phyloP scores from a whole-genome alignment of 2,797 vertebrate genomes.

The Ceryle rudis region DNA sequence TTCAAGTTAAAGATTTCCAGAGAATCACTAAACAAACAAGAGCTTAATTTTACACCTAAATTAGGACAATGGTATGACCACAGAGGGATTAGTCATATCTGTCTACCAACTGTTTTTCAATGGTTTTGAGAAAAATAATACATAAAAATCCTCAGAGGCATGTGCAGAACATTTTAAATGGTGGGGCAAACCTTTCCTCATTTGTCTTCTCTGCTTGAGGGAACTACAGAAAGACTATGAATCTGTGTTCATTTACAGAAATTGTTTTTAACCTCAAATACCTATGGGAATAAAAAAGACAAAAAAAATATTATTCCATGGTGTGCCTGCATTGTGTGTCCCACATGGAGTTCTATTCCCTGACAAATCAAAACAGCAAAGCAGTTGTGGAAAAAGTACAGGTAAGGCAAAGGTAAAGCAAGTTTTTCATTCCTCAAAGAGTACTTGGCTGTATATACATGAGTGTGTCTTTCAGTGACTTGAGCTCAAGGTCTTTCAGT shows the following conservation, averaged over 20 bases:
- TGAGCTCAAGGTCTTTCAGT: neutral
- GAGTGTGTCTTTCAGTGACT: neutral
- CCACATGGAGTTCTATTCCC: neutral
- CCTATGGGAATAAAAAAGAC: neutral
- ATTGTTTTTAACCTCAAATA: neutral
- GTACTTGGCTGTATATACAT: neutral
- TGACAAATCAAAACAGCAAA: neutral
- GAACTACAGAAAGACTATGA: neutral
- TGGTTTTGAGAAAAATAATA: neutral
- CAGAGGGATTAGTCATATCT: neutral
- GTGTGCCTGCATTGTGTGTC: neutral
- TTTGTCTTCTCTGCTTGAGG: neutral
- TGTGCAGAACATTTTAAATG: neutral
- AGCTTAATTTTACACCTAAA: neutral
- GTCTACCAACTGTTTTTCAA: neutral
- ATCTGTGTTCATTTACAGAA: neutral
- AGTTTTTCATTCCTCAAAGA: neutral
- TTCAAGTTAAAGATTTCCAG: neutral
- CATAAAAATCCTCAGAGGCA: neutral
- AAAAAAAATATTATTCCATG: neutral
- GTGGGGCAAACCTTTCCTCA: neutral
- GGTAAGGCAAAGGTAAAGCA: neutral
- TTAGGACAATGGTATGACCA: neutral
- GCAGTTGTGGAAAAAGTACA: neutral
- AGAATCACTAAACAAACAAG: neutral